A percentile compares a stretch with the other conserved stretches of the same genome.
Conservation (phyloP, 2,113 vertebrate species). For the Leptodactylus fuscus region DNA sequence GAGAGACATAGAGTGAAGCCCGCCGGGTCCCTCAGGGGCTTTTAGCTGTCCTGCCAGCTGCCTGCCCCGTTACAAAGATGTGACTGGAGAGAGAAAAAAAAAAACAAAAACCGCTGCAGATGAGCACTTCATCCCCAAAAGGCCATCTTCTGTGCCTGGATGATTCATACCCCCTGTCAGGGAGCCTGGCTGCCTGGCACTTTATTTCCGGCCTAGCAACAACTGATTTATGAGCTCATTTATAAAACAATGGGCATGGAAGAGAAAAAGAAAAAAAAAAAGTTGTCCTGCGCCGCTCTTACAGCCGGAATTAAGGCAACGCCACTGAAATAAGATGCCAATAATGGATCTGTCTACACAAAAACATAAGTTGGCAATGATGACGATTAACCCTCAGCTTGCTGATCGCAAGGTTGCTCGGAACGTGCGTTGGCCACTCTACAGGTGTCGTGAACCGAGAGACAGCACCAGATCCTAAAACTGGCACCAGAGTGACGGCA, state of each 20-base stretch:
- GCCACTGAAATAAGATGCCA: slow-evolving; percentile 42
- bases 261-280: slow-evolving; percentile 41
- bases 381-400: not conserved
- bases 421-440: not conserved
- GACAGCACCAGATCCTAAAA: not conserved
- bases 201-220: slow-evolving; percentile 62
- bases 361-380: not conserved
- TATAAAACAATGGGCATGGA: slow-evolving; percentile 60
- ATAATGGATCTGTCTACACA: slow-evolving; percentile 5
- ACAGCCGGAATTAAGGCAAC: slow-evolving; percentile 52
- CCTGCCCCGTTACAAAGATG: slow-evolving; percentile 16
- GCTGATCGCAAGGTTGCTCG: not conserved
- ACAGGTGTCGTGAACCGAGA: not conserved
- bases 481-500: not conserved
- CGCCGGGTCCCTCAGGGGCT: slow-evolving; percentile 1
- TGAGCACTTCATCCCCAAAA: slow-evolving; percentile 63
- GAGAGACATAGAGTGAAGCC: slow-evolving; percentile 37
- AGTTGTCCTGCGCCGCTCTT: not conserved
- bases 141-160: slow-evolving; percentile 34
- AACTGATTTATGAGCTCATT: slow-evolving; percentile 66
- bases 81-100: slow-evolving; percentile 51
- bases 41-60: slow-evolving; percentile 60
- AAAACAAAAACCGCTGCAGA: slow-evolving; percentile 59
- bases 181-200: slow-evolving; percentile 47
- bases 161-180: slow-evolving; percentile 64